Conservation (phyloP, 1,140 invertebrate genomes). For the Parapsyche elsis region DNA sequence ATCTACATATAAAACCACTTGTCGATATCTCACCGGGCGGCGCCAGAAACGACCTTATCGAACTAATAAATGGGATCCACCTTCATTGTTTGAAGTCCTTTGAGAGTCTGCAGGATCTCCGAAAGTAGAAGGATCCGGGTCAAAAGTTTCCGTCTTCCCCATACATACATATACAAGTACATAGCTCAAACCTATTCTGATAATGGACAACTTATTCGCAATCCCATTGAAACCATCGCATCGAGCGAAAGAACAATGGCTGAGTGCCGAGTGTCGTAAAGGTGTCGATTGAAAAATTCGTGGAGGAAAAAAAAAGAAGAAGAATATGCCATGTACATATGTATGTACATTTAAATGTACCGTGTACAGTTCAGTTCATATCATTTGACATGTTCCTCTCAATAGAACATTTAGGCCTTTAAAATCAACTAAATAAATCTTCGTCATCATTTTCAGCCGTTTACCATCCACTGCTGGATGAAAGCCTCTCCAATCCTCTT, state of each 20-base stretch:
- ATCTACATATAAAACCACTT: slow-evolving; percentile 14
- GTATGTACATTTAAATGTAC: no score
- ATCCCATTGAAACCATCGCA: not conserved
- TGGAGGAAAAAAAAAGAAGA: no score
- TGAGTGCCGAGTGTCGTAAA: not conserved
- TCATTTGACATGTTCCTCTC: no score
- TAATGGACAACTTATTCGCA: slow-evolving; percentile 29
- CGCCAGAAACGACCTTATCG: slow-evolving; percentile 14
- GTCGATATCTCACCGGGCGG: slow-evolving; percentile 8
- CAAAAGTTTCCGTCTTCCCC: slow-evolving; percentile 33
- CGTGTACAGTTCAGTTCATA: no score
- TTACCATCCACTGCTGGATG: no score
- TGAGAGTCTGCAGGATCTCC: slow-evolving; percentile 25
- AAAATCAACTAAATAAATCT: no score
- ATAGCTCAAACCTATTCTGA: slow-evolving; percentile 25
- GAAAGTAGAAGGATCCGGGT: slow-evolving; percentile 35
- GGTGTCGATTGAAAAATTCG: no score
- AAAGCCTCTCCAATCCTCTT: no score
- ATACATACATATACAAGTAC: not conserved
- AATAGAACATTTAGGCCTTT: no score
- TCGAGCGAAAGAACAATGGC: slow-evolving; percentile 15
- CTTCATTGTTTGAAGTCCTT: slow-evolving; percentile 33
- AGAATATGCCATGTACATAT: no score
- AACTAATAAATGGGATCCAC: slow-evolving; percentile 36
- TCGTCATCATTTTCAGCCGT: no score